Evolutionary conservation across 2,797 vertebrate genomes (phyloP), one percentile per base, ranked within the genome.

Genomic region (Nyctalus aviator): DNA sequence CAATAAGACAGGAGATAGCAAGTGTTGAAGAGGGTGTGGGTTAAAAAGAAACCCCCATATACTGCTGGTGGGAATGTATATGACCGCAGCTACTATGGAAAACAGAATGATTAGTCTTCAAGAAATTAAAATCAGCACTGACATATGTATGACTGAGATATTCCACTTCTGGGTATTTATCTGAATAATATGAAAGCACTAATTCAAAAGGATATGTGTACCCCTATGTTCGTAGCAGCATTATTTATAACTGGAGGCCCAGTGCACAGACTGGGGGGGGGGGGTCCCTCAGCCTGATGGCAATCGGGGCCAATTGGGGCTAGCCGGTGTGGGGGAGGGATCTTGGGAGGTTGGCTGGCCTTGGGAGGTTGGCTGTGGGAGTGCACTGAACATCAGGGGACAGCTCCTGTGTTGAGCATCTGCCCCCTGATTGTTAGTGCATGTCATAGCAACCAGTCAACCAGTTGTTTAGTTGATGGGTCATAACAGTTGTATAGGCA

Each of bases 361-460:
- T 0, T 11, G 55, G 55, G 23, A 59, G 10, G 57, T 59, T 59
- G 25, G 11, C 11, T 59, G 11, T 27, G 25, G 57, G 57, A 59
- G 57, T 12, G 12, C 25, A 27, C 25, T 59, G 25, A 27, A 2
- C 57, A 59, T 10, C 25, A 59, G 25, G 57, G 25, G 25, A 11
- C 25, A 59, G 25, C 11, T 59, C 23, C 57, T 59, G 57, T 12
- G 11, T 59, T 59, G 25, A 59, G 10, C 57, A 2, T 27, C 25
- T 13, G 11, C 57, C 25, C 5, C 57, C 25, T 59, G 57, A 11
- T 59, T 10, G 57, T 27, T 11, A 27, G 57, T 59, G 25, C 25
- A 0, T 0, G 0, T 27, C 25, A 59, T 13, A 59, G 57, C 25
- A 25, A 59, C 23, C 1, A 2, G 55, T 59, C 4, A 5, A 59